A percentile compares a stretch with the other conserved stretches of the same genome.
Conservation (phyloP, 2,888 invertebrate species). For the Machimus rusticus region DNA sequence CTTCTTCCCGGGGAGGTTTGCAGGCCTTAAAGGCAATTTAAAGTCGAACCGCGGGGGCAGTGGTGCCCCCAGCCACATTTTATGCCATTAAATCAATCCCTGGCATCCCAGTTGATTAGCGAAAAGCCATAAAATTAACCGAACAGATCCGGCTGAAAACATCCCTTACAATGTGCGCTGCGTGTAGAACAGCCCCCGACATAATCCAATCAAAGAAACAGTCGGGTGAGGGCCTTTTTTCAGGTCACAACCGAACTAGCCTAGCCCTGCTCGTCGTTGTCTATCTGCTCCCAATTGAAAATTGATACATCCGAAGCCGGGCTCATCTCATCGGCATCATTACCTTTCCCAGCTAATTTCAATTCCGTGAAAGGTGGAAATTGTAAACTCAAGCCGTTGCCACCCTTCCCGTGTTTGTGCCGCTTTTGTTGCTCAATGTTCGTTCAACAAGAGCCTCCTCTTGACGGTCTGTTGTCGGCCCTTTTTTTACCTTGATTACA, state of each 20-base stretch:
- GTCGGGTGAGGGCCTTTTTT: background rate
- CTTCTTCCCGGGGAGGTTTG: background rate
- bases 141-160: background rate
- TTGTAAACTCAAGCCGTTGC: slow-evolving; percentile 37
- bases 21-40: background rate
- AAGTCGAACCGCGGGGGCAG: background rate
- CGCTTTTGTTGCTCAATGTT: slow-evolving; percentile 30
- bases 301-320: slow-evolving; percentile 24
- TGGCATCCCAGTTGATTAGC: background rate
- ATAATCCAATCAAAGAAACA: slow-evolving; percentile 31
- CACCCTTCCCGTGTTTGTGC: slow-evolving; percentile 37
- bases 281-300: slow-evolving; percentile 19
- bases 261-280: background rate
- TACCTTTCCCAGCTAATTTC: slow-evolving; percentile 10
- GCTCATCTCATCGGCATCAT: background rate
- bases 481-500: slow-evolving; percentile 36
- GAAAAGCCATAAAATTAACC: slow-evolving; percentile 24
- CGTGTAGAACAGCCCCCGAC: slow-evolving; percentile 12
- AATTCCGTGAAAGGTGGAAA: slow-evolving; percentile 26
- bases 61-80: background rate
- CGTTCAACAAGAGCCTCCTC: background rate
- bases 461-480: slow-evolving; percentile 24
- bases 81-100: background rate
- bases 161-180: background rate
- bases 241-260: background rate